Conservation (phyloP, 2,797 vertebrate genomes). For the Moxostoma hubbsi region DNA sequence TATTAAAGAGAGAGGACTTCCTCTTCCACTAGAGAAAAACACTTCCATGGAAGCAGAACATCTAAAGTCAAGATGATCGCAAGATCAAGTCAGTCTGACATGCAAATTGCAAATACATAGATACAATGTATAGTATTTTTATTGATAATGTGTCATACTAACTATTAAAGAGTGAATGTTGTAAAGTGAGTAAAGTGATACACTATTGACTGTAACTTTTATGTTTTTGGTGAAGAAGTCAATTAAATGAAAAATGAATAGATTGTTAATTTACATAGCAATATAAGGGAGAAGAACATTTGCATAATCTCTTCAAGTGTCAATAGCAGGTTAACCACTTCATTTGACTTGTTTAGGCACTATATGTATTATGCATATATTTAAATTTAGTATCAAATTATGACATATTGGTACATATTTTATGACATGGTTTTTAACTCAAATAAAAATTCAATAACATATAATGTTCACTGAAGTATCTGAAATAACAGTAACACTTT, state of each 20-base stretch:
- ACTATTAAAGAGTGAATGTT: not conserved
- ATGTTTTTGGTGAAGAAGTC: too few relatives aligned
- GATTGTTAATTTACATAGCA: not conserved
- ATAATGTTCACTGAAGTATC: too few relatives aligned
- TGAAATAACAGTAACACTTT: too few relatives aligned
- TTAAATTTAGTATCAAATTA: not conserved
- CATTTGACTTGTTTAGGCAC: not conserved
- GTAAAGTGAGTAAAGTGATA: too few relatives aligned
- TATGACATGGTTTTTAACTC: not conserved
- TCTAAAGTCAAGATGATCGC: constrained; percentile 4
- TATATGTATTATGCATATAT: too few relatives aligned
- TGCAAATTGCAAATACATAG: not conserved
- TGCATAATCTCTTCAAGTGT: too few relatives aligned
- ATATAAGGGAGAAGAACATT: not conserved
- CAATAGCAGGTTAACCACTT: not conserved
- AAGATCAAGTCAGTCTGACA: constrained; percentile 14
- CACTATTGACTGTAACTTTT: too few relatives aligned
- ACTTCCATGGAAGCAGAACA: constrained; percentile 15
- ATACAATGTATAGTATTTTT: not conserved
- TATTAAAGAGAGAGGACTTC: constrained; percentile 29
- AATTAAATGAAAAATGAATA: not conserved
- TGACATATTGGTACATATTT: not conserved
- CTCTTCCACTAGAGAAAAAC: constrained; percentile 7
- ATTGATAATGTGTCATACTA: not conserved
- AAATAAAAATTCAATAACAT: too few relatives aligned